These are phyloP conservation scores for rat (Rattus norvegicus) DNA, from an alignment of 2,113 vertebrate genomes.

Conservation along the genomic window GRCr8 NC_086023.1:116876001-116876500, in stretches of 20 bases:
- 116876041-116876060: background rate
- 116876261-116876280: background rate
- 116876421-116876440: background rate
- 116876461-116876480: background rate
- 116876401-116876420: background rate
- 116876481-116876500: background rate
- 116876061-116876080: background rate
- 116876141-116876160: background rate
- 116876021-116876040: constrained; percentile 7
- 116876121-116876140: background rate
- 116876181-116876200: background rate
- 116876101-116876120: background rate
- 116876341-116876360: background rate
- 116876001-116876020: background rate
- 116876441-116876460: background rate
- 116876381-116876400: background rate
- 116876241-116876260: background rate
- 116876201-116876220: background rate
- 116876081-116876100: background rate
- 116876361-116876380: background rate
- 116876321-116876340: background rate
- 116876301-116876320: background rate
- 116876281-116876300: background rate
- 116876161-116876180: background rate
- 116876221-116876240: background rate